Evolutionary conservation across 2,113 vertebrate genomes (phyloP), one percentile per base, ranked within the genome.

Genomic region (Ochotona curzoniae): DNA sequence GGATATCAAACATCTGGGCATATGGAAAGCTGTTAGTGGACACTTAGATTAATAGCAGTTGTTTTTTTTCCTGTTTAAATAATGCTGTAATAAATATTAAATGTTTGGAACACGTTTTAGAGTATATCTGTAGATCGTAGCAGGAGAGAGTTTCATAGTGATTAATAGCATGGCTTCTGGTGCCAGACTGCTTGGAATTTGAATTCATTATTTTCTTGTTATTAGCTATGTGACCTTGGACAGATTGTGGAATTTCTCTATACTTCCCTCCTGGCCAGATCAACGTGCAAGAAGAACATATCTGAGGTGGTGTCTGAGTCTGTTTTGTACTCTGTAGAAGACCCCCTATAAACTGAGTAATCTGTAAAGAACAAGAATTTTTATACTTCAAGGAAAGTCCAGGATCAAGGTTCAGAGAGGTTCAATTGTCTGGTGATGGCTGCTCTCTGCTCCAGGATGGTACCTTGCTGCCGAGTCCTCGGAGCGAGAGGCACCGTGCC

Each of bases 171-270:
- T 51, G 38, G 63, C 30, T 83, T 92, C 67, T 71, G 32, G 57
- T 30, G 35, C 54, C 57, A 64, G 81, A 47, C 15, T 64, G 14
- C 95, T 76, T 75, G 63, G 26, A 71, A 66, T 87, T 66, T 60
- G 82, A 60, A 44, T 71, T 83, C 54, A 66, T 89, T 78, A 60
- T 90, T 95, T 89, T 44, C 2, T 91, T 26, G 47, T 64, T 23
- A 23, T n/a, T 76, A 57, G 54, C 12, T 82, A 1, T 38, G 30
- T 5, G 81, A 66, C 57, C 69, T 87, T 92, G 76, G 63, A 25
- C 57, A 67, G 32, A 4, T 61, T 83, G 66, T 82, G 26, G 64
- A 57, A 86, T 64, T 14, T 86, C 18, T 75, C 69, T 69, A 2
- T 35, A 12, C 30, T 73, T 60, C 38, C 25, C 32, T 51, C 49